These are phyloP conservation scores for Scotopteryx bipunctaria DNA, from an alignment of 2,888 invertebrate genomes.

Conservation along the genomic window DNA sequence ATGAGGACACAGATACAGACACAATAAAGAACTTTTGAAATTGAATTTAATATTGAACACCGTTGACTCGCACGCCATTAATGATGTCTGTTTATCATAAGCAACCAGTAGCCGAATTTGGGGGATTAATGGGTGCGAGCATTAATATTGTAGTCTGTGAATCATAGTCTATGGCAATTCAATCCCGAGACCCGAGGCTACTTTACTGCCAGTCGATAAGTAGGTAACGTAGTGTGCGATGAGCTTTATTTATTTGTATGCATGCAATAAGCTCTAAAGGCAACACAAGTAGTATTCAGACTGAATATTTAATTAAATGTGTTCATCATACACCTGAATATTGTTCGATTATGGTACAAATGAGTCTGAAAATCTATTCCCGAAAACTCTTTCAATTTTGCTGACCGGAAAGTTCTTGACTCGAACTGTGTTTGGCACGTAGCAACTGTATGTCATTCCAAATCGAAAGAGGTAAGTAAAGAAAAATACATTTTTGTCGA, in stretches of 20 bases:
- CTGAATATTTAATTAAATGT: not conserved
- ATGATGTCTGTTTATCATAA: too few relatives aligned
- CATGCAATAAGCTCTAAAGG: not conserved
- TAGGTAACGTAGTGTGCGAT: not conserved
- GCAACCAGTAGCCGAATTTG: too few relatives aligned
- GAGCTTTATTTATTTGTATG: not conserved
- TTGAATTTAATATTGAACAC: too few relatives aligned
- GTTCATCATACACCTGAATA: not conserved
- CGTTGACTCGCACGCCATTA: too few relatives aligned
- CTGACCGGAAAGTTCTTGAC: conserved; percentile 8
- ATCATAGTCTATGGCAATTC: too few relatives aligned
- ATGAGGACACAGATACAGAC: too few relatives aligned
- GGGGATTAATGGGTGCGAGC: too few relatives aligned
- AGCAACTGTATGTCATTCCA: conserved; percentile 4
- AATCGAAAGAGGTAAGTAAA: not conserved
- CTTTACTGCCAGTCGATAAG: too few relatives aligned
- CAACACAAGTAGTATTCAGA: not conserved
- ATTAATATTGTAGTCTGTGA: too few relatives aligned
- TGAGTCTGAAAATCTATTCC: conserved; percentile 10
- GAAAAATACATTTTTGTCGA: not conserved
- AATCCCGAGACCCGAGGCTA: too few relatives aligned
- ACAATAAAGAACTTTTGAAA: too few relatives aligned
- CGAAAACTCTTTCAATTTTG: conserved; percentile 3
- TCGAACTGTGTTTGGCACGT: conserved; percentile 12
- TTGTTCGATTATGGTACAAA: conserved; percentile 1